Evolutionary conservation across 2,113 vertebrate genomes (phyloP), one percentile per base, ranked within the genome.

Genomic region (Xyliphius kryptos): DNA sequence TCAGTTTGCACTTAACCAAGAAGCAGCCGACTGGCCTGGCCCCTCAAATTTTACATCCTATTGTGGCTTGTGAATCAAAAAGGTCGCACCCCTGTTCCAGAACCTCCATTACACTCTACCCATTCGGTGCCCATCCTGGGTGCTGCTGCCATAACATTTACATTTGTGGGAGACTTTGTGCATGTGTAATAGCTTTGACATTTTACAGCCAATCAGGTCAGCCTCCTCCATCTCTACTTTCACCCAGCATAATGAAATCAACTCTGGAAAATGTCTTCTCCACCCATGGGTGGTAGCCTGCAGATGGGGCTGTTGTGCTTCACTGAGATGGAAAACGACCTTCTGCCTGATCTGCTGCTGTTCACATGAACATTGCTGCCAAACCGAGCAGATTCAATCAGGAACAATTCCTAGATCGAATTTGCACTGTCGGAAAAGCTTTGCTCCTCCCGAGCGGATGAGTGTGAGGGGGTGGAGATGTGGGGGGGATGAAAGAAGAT

Each of bases 241-340:
- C 43, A 37, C 19, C 17, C 40, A n/a, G 19, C 43, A 66, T 59
- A 59, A 66, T 66, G 55, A 19, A 59, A 43, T 9, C 15, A 36
- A 47, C 17, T 9, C 10, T 36, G 64, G 64, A 44, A 66, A 58
- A 66, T 46, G 49, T 46, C n/a, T 17, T 17, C 19, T 56, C 19
- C 60, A 59, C 41, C 6, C 53, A 9, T 41, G 59, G 52, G 46
- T 38, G 40, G 4, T 22, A 10, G 21, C 40, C 75, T 69, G 61
- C 47, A 77, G 72, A 66, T 66, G 76, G 76, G 36, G 44, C 52
- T 70, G 54, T 72, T 66, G 64, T 21, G 52, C 69, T 69, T 69
- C 62, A 61, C 14, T 54, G 66, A 40, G 15, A 55, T 48, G 11
- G 43, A 59, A 56, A 40, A 62, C 36, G 19, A 43, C 20, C 20